phyloP scores from a whole-genome alignment of 2,888 invertebrate genomes.

The Ephialtes manifestator region DNA sequence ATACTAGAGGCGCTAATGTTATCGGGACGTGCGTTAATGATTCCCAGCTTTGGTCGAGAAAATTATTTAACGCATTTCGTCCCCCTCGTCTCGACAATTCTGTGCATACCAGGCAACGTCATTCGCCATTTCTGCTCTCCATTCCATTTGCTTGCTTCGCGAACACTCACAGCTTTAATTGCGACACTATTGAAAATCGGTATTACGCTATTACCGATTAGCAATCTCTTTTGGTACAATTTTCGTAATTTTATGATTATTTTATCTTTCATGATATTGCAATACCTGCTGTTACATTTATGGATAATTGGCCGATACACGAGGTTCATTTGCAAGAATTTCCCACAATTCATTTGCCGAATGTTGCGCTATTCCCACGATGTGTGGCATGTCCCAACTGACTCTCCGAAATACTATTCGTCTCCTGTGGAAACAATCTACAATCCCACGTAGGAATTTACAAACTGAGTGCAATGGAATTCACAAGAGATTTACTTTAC shows the following conservation, averaged over 20 bases:
- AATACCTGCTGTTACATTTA: not conserved
- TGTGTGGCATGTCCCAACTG: constrained; percentile 2
- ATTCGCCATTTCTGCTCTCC: not conserved
- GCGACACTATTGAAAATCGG: not conserved
- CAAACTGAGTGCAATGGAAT: not conserved
- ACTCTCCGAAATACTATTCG: constrained; percentile 1
- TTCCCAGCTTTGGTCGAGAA: not conserved
- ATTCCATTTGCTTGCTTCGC: not conserved
- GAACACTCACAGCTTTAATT: not conserved
- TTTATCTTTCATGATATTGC: not conserved
- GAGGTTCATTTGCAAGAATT: not conserved
- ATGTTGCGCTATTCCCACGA: not conserved
- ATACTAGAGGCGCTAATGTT: constrained; percentile 3
- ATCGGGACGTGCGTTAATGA: constrained; percentile 20
- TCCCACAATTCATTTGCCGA: constrained; percentile 2
- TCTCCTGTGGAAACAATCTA: constrained; percentile 3
- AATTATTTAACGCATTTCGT: constrained; percentile 1
- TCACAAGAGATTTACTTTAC: not conserved
- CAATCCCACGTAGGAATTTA: not conserved
- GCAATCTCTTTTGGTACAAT: not conserved
- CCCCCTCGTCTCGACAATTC: not conserved
- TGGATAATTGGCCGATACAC: not conserved
- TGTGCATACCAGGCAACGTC: not conserved
- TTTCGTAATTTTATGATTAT: not conserved
- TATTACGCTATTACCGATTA: not conserved